Base-by-base conservation (phyloP, 2,797 vertebrate genomes). In the Anableps anableps region DNA sequence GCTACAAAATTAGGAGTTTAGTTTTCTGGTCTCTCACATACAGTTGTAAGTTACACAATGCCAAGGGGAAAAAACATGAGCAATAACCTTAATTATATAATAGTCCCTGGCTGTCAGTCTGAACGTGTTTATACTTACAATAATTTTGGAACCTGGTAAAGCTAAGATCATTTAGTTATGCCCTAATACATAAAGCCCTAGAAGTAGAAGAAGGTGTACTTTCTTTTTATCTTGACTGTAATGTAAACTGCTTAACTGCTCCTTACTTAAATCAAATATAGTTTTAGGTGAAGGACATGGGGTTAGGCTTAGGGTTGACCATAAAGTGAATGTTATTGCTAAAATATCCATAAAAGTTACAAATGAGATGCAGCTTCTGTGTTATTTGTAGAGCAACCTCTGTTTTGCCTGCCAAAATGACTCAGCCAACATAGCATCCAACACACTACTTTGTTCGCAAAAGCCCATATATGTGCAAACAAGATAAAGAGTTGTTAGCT, bases 401-500 rank as follows among this genome's bases (percentile, higher is more conserved):
- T 21, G 26, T 76, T 47, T 48, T 62, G 10, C 16, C 6, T 17
- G 14, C 45, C 31, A 26, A 68, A 36, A 31, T 68, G 31, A 68
- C 23, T 64, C 41, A 5, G 19, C 4, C 9, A 43, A 16, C 43
- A n/a, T 43, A 6, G 38, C 38, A 70, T 26, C 34, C 3, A 13
- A 26, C 66, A 68, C 17, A 34, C 62, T 13, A 11, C 21, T 70
- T 26, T n/a, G 41, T 31, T 77, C 10, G 53, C 5, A 4, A 31
- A 58, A 34, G 7, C 38, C 38, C 68, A 43, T 43, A 3, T 29
- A 51, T 45, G n/a, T 72, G 6, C 16, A 48, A 48, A 41, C 38
- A 75, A 66, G 21, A 72, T 72, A 53, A 80, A 17, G 5, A 64
- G 48, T 64, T 48, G 31, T 78, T 53, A 72, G 53, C 36, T 71